Evolutionary conservation across 1,140 invertebrate genomes (phyloP).

Genomic region (Dreissena polymorpha): DNA sequence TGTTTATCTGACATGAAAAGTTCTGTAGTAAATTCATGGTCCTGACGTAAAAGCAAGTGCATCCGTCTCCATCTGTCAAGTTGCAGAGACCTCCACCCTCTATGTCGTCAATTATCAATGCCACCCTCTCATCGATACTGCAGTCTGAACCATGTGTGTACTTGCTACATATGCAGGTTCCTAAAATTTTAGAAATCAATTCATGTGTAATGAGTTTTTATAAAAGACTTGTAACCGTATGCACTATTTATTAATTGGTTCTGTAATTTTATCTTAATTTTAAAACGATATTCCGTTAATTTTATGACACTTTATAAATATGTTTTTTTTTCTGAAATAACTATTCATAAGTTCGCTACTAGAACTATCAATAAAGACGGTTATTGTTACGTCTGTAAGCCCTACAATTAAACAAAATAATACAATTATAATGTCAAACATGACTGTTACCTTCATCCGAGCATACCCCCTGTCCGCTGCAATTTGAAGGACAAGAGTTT

Average conservation of each 20-base stretch:
- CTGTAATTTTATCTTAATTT: no score
- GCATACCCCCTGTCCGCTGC: conserved; percentile 3
- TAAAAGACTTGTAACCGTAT: no score
- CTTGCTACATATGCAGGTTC: neutral
- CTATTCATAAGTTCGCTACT: neutral
- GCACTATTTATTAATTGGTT: neutral
- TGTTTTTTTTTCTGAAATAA: no score
- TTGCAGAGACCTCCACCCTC: neutral
- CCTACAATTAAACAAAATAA: neutral
- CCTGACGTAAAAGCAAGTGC: conserved; percentile 14
- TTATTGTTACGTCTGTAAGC: neutral
- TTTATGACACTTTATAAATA: neutral
- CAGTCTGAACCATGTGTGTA: conserved; percentile 5
- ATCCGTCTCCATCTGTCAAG: neutral
- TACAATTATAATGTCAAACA: neutral
- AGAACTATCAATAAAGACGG: neutral
- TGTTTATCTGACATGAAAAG: neutral
- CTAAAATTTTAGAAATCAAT: neutral
- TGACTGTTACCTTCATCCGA: conserved; percentile 9
- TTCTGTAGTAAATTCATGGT: neutral
- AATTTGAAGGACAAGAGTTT: conserved; percentile 6
- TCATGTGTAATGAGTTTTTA: neutral
- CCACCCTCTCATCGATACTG: neutral
- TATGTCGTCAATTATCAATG: neutral
- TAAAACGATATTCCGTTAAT: no score